Evolutionary conservation across 2,888 invertebrate species (phyloP), one percentile per base, ranked within the genome.

Genomic region (Eilema depressum): DNA sequence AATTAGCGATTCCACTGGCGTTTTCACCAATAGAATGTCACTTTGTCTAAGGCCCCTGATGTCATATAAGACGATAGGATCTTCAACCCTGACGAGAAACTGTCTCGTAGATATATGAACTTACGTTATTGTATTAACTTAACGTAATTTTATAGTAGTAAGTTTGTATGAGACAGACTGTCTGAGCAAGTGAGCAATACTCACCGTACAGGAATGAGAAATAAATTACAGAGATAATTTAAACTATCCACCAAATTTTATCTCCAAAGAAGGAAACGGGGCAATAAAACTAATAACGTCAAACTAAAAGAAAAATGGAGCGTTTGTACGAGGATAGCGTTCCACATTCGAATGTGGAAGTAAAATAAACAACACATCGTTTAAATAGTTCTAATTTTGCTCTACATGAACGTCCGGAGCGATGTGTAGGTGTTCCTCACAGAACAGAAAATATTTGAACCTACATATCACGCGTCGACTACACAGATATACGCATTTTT

Each of bases 331-430:
- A 14, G 28, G 17, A 30, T 63, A 26, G 26, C 41, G 26, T 41
- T 28, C 47, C 64, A 53, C 53, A 64, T 53, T 28, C 41, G 72
- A 47, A 70, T 75, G 76, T 71, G 70, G 69, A 83, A 77, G 83
- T 79, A 81, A 88, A 87, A 89, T 85, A 87, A 85, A 86, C 82
- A 74, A 61, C 63, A 33, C 57, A 64, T 57, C 59, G 67, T 78
- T 78, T 69, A 68, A 78, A 78, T 82, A 78, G 81, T 82, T 88
- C 90, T 89, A 89, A 89, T 88, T 90, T 75, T 70, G 85, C 86
- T 86, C 79, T 85, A 80, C 83, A 85, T 89, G 86, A 85, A 85
- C 83, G 81, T 77, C 72, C 73, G 67, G 74, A 71, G 83, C 78
- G 79, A 77, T 77, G 79, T 82, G 83, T 83, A 53, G 53, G 53